A percentile compares a stretch with the other conserved stretches of the same genome.
Evolutionary conservation across 2,797 vertebrate genomes (phyloP).

Genomic region (Sardinella longiceps): DNA sequence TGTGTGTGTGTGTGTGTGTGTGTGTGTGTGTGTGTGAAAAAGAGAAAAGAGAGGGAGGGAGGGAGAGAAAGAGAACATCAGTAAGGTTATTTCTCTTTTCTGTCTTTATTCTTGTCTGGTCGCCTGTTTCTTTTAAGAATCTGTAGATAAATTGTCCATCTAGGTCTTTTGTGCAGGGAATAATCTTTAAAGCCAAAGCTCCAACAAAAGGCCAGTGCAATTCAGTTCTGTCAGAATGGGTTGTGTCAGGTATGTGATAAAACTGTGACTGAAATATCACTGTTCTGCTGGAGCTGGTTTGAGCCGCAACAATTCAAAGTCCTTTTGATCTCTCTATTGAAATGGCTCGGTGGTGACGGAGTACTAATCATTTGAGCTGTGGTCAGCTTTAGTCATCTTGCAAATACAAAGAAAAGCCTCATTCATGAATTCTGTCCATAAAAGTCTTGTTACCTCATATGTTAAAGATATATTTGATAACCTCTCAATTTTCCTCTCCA

Average conservation of each 20-base stretch:
- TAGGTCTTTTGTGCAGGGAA: slow-evolving; percentile 82
- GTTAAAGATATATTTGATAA: neutral
- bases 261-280: neutral
- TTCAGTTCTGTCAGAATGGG: slow-evolving; percentile 24
- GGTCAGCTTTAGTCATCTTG: slow-evolving; percentile 11
- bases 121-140: slow-evolving; percentile 74
- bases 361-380: neutral
- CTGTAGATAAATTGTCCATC: slow-evolving; percentile 87
- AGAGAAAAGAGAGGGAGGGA: slow-evolving; percentile 48
- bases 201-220: slow-evolving; percentile 22
- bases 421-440: neutral
- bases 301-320: slow-evolving; percentile 1
- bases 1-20: slow-evolving; percentile 75
- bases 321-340: neutral
- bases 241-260: slow-evolving; percentile 29
- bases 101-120: slow-evolving; percentile 72
- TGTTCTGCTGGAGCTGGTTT: neutral
- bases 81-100: slow-evolving; percentile 82
- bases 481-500: neutral
- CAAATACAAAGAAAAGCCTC: slow-evolving; percentile 6
- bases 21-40: slow-evolving; percentile 18
- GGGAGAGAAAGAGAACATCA: slow-evolving; percentile 73
- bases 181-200: slow-evolving; percentile 73
- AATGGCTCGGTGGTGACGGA: neutral
- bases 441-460: neutral